Evolutionary conservation across 2,888 invertebrate species (phyloP), one percentile per base, ranked within the genome.

Genomic region (Synergus japonicus): DNA sequence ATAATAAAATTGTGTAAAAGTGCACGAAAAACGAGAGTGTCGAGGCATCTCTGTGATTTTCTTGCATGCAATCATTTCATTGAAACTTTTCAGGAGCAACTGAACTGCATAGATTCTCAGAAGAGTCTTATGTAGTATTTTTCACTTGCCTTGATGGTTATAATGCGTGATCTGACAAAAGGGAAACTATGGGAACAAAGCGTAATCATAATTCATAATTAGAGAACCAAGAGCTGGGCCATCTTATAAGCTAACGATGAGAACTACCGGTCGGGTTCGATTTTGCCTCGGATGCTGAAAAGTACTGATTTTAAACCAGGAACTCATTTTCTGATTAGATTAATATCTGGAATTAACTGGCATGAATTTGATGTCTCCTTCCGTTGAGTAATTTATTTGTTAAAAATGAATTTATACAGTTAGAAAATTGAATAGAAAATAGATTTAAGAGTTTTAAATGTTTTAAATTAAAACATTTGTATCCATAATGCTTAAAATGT

Each of bases 161-260:
- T 54, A 37, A 63, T 12, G 60, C 29, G 54, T 29, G 49, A 66
- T 66, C 66, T 41, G n/a, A 18, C 18, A 43, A 65, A 76, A 79
- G 76, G 69, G 63, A 79, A 79, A 79, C 77, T 58, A 69, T 79
- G 79, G 77, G 79, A 79, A 79, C 69, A 44, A 64, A 60, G 58
- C 15, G 13, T 44, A 65, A 60, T 67, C 67, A 79, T 76, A 60
- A 69, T 77, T 69, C 29, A 63, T 79, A 77, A 79, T 79, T 69
- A 77, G 54, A 54, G 77, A 29, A 65, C 18, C 18, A 37, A 73
- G 22, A 37, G 18, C 69, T 22, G 49, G 46, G 49, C 49, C 69
- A 54, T 73, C 49, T 73, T 73, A 37, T 73, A 37, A 73, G 49
- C 37, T 73, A 73, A 73, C 46, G 29, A 73, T 73, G 69, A 73